phyloP scores from a whole-genome alignment of 2,797 vertebrate genomes.

The Thaleichthys pacificus region DNA sequence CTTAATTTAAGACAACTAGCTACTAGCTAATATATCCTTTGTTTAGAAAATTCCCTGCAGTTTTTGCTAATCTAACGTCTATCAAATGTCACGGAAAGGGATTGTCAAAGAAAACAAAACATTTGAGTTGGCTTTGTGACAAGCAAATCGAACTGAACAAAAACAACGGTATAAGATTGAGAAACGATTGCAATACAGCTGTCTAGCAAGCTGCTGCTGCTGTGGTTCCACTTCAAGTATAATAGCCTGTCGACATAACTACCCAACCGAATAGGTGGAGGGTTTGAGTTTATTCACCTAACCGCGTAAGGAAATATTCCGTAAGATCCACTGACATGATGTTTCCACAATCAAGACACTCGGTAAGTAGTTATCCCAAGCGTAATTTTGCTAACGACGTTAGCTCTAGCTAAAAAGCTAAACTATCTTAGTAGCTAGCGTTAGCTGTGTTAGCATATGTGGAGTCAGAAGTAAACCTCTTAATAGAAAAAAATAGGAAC shows the following conservation, averaged over 20 bases:
- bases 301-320: constrained; percentile 38
- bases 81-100: background rate
- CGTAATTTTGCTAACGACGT: too few species aligned
- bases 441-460: background rate
- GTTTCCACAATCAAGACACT: constrained; percentile 98
- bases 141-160: background rate
- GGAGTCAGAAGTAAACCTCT: too few species aligned
- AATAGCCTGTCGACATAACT: background rate
- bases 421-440: background rate
- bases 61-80: background rate
- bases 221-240: background rate
- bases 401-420: background rate
- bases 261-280: background rate
- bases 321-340: constrained; percentile 85
- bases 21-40: background rate
- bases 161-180: background rate
- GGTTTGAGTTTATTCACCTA: background rate
- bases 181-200: too few species aligned
- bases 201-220: too few species aligned
- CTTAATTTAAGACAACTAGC: background rate
- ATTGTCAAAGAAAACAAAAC: background rate
- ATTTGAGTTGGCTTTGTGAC: background rate
- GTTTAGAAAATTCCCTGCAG: background rate
- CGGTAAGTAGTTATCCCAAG: constrained; percentile 79
- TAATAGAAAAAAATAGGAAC: too few species aligned